Evolutionary conservation across 1,140 invertebrate genomes (phyloP).

Genomic region (Bombyx mandarina): DNA sequence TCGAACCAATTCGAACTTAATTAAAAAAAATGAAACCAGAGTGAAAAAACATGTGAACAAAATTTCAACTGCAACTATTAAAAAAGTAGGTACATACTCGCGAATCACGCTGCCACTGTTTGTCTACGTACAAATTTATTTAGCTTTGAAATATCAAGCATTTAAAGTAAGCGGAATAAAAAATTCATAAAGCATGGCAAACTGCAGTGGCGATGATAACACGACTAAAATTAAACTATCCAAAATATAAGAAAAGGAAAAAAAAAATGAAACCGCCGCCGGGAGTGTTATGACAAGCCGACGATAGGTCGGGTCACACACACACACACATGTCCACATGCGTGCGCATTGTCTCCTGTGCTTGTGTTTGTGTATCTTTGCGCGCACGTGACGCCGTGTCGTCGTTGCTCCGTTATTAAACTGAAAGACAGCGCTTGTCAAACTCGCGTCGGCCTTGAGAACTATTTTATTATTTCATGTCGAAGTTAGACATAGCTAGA

Average conservation of each 20-base stretch:
- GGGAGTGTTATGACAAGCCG: slow-evolving; percentile 8
- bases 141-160: too few species aligned
- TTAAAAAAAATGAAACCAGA: too few species aligned
- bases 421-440: slow-evolving; percentile 31
- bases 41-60: too few species aligned
- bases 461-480: background rate
- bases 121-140: too few species aligned
- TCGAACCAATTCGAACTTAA: too few species aligned
- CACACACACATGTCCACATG: slow-evolving; percentile 20
- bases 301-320: slow-evolving; percentile 6
- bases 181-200: too few species aligned
- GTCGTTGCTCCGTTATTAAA: slow-evolving; percentile 62
- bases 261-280: background rate
- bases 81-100: too few species aligned
- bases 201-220: too few species aligned
- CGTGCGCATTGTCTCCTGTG: slow-evolving; percentile 18
- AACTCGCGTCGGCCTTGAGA: slow-evolving; percentile 16
- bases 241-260: background rate
- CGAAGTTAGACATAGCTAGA: too few species aligned
- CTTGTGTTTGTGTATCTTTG: slow-evolving; percentile 48
- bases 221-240: background rate
- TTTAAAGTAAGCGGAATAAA: too few species aligned
- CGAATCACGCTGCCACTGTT: too few species aligned
- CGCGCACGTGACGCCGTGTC: slow-evolving; percentile 56
- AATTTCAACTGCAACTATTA: too few species aligned